Percentiles rank a stretch among this genome's conserved stretches.
These are phyloP conservation scores for Macrochelys suwanniensis DNA, from an alignment of 2,797 vertebrate genomes.

Conservation along the genomic window DNA sequence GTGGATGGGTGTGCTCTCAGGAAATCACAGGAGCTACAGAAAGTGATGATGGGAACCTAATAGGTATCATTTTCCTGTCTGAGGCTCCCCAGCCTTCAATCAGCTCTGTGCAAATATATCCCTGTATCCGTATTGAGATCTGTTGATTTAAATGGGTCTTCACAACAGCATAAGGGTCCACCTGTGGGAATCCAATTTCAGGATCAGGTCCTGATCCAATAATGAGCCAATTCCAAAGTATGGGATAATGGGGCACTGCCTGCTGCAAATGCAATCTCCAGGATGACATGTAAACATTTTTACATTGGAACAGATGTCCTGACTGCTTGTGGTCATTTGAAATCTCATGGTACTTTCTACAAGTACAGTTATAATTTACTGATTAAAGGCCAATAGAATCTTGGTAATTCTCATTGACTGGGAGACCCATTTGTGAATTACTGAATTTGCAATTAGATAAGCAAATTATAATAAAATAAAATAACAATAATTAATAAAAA, in stretches of 20 bases:
- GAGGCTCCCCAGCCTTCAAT: neutral
- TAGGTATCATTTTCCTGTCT: neutral
- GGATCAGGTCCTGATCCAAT: neutral
- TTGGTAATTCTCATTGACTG: conserved; percentile 60
- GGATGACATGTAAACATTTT: conserved; percentile 14
- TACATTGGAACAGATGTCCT: conserved; percentile 15
- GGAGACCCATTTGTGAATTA: conserved; percentile 22
- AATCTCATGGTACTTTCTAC: conserved; percentile 58
- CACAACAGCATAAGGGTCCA: neutral
- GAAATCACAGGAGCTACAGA: neutral
- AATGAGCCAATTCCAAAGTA: neutral
- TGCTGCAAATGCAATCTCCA: neutral
- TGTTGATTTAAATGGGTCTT: neutral
- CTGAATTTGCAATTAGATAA: conserved; percentile 52
- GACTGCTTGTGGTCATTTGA: conserved; percentile 52
- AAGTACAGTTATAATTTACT: conserved; percentile 55
- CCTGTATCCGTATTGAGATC: neutral
- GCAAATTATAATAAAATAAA: conserved; percentile 18
- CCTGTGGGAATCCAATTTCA: neutral
- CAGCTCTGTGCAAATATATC: neutral
- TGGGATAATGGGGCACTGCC: neutral
- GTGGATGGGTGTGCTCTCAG: neutral
- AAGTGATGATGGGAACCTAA: neutral
- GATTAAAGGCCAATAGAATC: conserved; percentile 58
- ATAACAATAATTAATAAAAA: conserved; percentile 26